Evolutionary conservation across 2,113 vertebrate species (phyloP).

Genomic region (Strix aluco): DNA sequence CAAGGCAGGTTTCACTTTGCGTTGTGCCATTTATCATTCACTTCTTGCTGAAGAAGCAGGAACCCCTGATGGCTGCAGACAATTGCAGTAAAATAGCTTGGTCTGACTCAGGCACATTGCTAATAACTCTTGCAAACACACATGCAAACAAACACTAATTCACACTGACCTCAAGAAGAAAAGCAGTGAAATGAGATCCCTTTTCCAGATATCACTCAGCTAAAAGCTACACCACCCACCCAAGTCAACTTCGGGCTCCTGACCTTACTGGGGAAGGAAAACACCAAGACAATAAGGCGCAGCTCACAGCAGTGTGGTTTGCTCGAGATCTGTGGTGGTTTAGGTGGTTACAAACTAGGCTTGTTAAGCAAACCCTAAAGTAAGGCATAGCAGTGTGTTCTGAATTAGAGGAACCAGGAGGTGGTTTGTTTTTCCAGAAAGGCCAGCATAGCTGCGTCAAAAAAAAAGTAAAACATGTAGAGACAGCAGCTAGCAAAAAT

Average conservation of each 20-base stretch:
- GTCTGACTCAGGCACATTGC: accelerated
- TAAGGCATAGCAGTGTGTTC: accelerated
- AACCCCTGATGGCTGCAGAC: background rate
- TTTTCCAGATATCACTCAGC: background rate
- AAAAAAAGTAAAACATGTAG: background rate
- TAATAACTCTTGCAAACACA: background rate
- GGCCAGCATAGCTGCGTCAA: background rate
- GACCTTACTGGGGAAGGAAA: background rate
- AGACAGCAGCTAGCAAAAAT: background rate
- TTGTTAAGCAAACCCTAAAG: background rate
- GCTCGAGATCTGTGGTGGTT: background rate
- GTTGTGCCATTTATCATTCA: background rate
- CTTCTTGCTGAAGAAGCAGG: background rate
- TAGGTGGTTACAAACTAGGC: background rate
- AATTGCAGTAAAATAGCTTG: background rate
- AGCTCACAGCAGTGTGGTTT: background rate
- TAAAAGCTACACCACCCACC: background rate
- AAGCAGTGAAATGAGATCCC: background rate
- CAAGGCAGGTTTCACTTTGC: background rate
- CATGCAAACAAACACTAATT: background rate
- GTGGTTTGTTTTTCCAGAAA: background rate
- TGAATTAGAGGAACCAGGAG: background rate
- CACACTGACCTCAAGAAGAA: background rate
- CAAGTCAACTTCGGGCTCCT: background rate
- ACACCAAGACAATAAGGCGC: background rate